phyloP scores from a whole-genome alignment of 2,113 vertebrate genomes.

The Willisornis vidua region DNA sequence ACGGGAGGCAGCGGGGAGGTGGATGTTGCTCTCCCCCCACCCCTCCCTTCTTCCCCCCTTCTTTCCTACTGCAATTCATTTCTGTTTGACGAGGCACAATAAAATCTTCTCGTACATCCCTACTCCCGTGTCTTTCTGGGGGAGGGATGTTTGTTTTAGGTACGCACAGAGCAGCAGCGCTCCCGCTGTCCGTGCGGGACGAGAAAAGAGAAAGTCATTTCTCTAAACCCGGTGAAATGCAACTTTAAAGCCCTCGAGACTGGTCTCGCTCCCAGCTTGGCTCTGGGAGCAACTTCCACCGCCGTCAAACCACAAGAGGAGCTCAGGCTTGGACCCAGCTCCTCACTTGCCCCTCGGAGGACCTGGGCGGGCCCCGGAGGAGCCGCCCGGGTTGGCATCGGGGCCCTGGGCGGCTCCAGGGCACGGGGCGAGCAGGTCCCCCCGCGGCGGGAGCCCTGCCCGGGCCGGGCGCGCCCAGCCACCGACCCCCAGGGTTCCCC shows the following conservation, averaged over 20 bases:
- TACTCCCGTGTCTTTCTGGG: not conserved
- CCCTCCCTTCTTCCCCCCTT: not conserved
- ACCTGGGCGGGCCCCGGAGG: not conserved
- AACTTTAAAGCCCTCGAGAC: not conserved
- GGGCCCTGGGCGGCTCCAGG: not conserved
- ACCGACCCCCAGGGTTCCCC: not conserved
- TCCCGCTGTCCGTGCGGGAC: not conserved
- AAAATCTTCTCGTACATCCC: not conserved
- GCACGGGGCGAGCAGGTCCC: too few relatives aligned
- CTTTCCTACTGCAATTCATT: not conserved
- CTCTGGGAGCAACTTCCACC: not conserved
- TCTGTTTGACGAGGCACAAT: constrained; percentile 18
- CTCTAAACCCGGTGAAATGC: not conserved
- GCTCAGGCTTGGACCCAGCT: not conserved
- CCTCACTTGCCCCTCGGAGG: not conserved
- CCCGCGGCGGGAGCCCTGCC: not conserved
- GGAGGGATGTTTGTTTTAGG: not conserved
- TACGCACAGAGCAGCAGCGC: not conserved
- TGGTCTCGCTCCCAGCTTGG: not conserved
- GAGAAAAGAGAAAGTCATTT: not conserved
- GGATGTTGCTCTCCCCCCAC: not conserved
- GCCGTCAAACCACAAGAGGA: not conserved
- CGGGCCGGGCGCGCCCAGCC: not conserved
- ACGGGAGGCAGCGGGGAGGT: not conserved
- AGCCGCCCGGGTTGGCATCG: not conserved